Base-by-base conservation (phyloP, 2,888 invertebrate genomes). In the Achlya flavicornis region DNA sequence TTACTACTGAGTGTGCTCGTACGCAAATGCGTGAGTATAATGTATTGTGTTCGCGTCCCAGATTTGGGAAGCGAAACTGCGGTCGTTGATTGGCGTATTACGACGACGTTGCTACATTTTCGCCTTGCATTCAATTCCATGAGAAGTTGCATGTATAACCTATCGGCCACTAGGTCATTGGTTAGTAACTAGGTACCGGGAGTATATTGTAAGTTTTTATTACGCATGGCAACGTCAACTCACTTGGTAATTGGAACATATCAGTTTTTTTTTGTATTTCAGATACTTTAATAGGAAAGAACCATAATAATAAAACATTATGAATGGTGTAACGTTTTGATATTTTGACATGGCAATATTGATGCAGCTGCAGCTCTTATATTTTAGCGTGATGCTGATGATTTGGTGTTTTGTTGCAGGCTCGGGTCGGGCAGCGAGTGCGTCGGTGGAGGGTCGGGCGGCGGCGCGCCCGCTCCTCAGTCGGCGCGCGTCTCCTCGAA, bases 401-500 rank as follows among this genome's bases (percentile, higher is more conserved):
- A 41, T 41, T 12, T 61, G 53, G 32, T 61, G 16, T 12, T 48
- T 82, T 87, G 80, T 94, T 95, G 57, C 95, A 97, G 97, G 96
- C 96, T 97, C 95, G 92, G 89, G 80, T 85, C 93, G 79, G 92
- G 89, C 88, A 92, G 92, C 88, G 92, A 92, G 92, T 92, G 93
- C 88, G 91, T 87, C 85, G 92, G 91, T 85, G 93, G 89, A 79
- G 90, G 89, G 84, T 86, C 90, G 88, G 92, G 92, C 90, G 92
- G 92, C 86, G 92, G 91, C 89, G 91, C 91, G 91, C 87, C 91
- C 88, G 93, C 93, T 86, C 93, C 93, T 91, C 97, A 97, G 95
- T 96, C 97, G 96, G 97, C 97, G 95, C 96, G 97, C 95, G 97
- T 97, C 93, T 96, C 97, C 93, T 97, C 97, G 88, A 95, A 95